Evolutionary conservation across 2,888 invertebrate genomes (phyloP).

Genomic region (Lasiommata megera): DNA sequence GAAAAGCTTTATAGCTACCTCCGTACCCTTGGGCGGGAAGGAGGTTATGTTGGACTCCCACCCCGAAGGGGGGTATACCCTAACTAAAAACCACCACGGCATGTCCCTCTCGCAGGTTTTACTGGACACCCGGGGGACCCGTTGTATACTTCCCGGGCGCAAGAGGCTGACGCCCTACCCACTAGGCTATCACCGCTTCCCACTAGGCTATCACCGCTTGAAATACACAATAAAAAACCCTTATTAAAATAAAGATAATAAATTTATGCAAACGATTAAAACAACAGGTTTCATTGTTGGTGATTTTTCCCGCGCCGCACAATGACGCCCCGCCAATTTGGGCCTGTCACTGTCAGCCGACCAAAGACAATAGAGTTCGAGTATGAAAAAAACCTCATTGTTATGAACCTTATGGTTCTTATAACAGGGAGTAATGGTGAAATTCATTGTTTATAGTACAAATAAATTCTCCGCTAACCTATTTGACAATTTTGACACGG

Average conservation of each 20-base stretch:
- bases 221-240: neutral
- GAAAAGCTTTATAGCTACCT: no score
- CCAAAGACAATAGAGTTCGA: slow-evolving; percentile 24
- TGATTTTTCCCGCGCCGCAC: slow-evolving; percentile 29
- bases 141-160: no score
- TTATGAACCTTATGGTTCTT: neutral
- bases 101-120: no score
- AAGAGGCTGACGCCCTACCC: no score
- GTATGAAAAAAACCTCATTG: slow-evolving; percentile 1
- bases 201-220: no score
- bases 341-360: slow-evolving; percentile 34
- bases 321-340: slow-evolving; percentile 34
- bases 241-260: slow-evolving; percentile 4
- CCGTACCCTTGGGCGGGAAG: no score
- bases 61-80: no score
- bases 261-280: slow-evolving; percentile 20
- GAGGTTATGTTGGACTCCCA: no score
- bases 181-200: no score
- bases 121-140: no score
- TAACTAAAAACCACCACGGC: no score
- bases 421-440: neutral
- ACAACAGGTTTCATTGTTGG: slow-evolving; percentile 25
- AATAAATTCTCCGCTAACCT: neutral
- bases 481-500: slow-evolving; percentile 21
- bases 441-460: slow-evolving; percentile 4